Conservation (phyloP, 2,888 invertebrate species). For the Nomada hirtipes region DNA sequence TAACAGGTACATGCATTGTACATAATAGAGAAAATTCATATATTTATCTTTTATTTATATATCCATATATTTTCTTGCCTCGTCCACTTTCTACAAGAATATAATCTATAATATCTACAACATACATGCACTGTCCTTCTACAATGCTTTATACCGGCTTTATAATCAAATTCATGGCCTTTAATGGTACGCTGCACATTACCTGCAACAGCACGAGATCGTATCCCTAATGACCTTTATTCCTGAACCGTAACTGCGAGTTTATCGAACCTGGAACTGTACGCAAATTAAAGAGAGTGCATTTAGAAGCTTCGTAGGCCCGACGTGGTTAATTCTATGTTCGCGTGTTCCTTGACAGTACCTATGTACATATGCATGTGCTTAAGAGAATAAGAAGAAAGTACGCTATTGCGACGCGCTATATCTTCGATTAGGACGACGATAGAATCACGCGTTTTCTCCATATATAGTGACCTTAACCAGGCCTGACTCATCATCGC, state of each 20-base stretch:
- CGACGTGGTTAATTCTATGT: background rate
- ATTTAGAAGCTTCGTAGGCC: background rate
- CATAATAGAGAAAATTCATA: no score
- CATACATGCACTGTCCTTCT: no score
- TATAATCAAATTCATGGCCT: background rate
- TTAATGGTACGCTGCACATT: background rate
- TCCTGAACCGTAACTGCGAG: conserved; percentile 26
- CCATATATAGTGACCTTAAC: conserved; percentile 39
- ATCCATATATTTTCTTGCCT: no score
- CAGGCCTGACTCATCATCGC: conserved; percentile 44
- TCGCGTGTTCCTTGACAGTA: no score
- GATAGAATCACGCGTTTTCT: background rate
- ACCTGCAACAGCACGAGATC: background rate
- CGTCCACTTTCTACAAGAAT: no score
- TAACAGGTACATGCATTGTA: no score
- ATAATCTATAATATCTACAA: no score
- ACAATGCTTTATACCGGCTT: no score
- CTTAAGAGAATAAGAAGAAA: conserved; percentile 9
- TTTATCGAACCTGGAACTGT: conserved; percentile 40
- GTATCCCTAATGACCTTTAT: conserved; percentile 4
- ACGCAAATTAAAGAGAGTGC: conserved; percentile 8
- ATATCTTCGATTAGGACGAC: conserved; percentile 8
- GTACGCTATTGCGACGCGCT: conserved; percentile 3
- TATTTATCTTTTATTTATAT: no score
- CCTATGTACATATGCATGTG: background rate